These are phyloP conservation scores for Scarus forsteni DNA, from an alignment of 2,797 vertebrate species.

Conservation along the genomic window DNA sequence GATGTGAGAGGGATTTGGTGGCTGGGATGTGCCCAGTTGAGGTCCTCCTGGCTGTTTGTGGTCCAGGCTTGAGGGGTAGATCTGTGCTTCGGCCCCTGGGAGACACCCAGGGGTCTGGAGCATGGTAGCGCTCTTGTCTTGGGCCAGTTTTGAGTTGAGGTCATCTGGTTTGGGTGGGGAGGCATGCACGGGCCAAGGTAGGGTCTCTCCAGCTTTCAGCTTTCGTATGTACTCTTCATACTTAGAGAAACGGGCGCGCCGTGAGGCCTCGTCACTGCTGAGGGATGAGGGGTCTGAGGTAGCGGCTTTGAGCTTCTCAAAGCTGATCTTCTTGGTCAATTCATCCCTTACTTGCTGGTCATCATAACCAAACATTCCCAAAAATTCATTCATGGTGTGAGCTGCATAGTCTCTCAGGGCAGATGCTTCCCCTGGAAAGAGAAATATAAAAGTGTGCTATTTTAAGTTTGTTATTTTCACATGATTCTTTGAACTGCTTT, in stretches of 20 bases:
- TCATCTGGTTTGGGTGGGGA: slow-evolving; percentile 89
- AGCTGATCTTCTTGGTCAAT: slow-evolving; percentile 97
- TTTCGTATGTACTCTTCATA: slow-evolving; percentile 99
- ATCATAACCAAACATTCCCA: slow-evolving; percentile 98
- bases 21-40: slow-evolving; percentile 77
- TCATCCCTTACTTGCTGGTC: slow-evolving; percentile 97
- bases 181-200: slow-evolving; percentile 90
- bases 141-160: slow-evolving; percentile 85
- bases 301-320: slow-evolving; percentile 93
- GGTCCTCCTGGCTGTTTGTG: slow-evolving; percentile 90
- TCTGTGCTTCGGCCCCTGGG: slow-evolving; percentile 81
- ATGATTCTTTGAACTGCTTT: background rate
- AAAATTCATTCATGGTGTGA: slow-evolving; percentile 98
- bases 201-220: slow-evolving; percentile 94
- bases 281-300: slow-evolving; percentile 89
- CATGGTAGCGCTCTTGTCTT: slow-evolving; percentile 86
- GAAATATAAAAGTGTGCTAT: slow-evolving; percentile 45
- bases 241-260: slow-evolving; percentile 96
- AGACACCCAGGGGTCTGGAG: slow-evolving; percentile 83
- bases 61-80: slow-evolving; percentile 87
- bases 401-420: slow-evolving; percentile 96
- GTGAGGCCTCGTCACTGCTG: slow-evolving; percentile 89
- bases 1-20: slow-evolving; percentile 88
- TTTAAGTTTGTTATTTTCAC: background rate
- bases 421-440: slow-evolving; percentile 90